These are phyloP conservation scores for Lasioglossum morio DNA, from an alignment of 2,888 invertebrate genomes.

Conservation along the genomic window DNA sequence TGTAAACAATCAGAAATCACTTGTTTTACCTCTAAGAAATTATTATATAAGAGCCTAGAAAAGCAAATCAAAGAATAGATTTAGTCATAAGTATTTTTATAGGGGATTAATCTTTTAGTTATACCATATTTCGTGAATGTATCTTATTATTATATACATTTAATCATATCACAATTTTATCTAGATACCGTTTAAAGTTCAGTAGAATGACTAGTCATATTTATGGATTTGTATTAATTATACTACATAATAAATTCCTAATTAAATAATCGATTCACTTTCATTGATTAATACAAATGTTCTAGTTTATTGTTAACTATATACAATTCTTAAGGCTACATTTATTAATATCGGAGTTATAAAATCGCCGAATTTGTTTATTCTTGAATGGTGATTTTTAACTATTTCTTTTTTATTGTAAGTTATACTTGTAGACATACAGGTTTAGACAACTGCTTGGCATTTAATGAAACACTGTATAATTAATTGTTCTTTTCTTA, in stretches of 20 bases:
- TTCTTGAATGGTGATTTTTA: neutral
- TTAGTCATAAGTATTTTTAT: slow-evolving; percentile 4
- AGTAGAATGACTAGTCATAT: neutral
- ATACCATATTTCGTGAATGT: slow-evolving; percentile 3
- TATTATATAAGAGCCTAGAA: neutral
- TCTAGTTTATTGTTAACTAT: slow-evolving; percentile 6
- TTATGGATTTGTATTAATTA: neutral
- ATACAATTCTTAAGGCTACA: neutral
- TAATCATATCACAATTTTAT: slow-evolving; percentile 6
- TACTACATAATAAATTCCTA: slow-evolving; percentile 20
- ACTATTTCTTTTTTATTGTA: neutral
- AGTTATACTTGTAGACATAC: slow-evolving; percentile 6
- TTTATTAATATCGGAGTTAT: neutral
- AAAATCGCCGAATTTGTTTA: neutral
- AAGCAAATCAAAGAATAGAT: neutral
- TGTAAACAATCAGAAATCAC: slow-evolving; percentile 18
- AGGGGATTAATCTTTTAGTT: slow-evolving; percentile 14
- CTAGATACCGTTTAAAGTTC: neutral
- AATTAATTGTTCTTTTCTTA: slow-evolving; percentile 5
- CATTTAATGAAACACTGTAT: neutral
- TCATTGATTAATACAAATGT: slow-evolving; percentile 1
- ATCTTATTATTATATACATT: slow-evolving; percentile 8
- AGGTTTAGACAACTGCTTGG: neutral
- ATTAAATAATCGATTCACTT: neutral
- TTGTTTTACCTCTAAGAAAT: slow-evolving; percentile 27